A percentile compares a stretch with the other conserved stretches of the same genome.
These are phyloP conservation scores for Silvanus unidentatus DNA, from an alignment of 2,888 invertebrate genomes.

Conservation along the genomic window DNA sequence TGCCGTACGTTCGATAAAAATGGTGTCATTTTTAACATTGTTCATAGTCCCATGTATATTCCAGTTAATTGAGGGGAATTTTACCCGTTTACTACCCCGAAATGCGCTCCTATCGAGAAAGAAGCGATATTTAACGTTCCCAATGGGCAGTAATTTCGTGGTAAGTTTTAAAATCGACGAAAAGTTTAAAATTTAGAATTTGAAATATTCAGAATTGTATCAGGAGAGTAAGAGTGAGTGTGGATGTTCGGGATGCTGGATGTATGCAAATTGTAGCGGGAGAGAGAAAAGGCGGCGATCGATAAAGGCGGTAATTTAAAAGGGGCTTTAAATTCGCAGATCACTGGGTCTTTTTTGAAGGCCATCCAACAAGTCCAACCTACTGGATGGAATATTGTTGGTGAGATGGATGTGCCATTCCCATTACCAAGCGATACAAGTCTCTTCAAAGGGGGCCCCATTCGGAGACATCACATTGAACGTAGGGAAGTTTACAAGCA, in stretches of 20 bases:
- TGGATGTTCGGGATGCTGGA: constrained; percentile 7
- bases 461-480: constrained; percentile 47
- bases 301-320: no score
- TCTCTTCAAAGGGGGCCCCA: constrained; percentile 32
- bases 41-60: neutral
- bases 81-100: constrained; percentile 19
- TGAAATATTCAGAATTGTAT: constrained; percentile 18
- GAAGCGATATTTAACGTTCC: constrained; percentile 49
- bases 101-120: constrained; percentile 41
- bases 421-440: constrained; percentile 47
- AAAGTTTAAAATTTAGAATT: constrained; percentile 12
- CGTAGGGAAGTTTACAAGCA: constrained; percentile 51
- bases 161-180: constrained; percentile 25
- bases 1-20: neutral
- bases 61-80: constrained; percentile 8
- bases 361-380: constrained; percentile 53
- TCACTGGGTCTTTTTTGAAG: constrained; percentile 55
- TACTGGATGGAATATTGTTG: constrained; percentile 52
- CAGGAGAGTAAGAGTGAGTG: constrained; percentile 12
- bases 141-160: constrained; percentile 46
- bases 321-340: no score
- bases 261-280: constrained; percentile 13
- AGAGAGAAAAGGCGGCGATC: no score
- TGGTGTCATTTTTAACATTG: constrained; percentile 6
- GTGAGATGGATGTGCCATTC: constrained; percentile 57